These are phyloP conservation scores for Leuctra nigra DNA, from an alignment of 2,888 invertebrate genomes.

Conservation along the genomic window DNA sequence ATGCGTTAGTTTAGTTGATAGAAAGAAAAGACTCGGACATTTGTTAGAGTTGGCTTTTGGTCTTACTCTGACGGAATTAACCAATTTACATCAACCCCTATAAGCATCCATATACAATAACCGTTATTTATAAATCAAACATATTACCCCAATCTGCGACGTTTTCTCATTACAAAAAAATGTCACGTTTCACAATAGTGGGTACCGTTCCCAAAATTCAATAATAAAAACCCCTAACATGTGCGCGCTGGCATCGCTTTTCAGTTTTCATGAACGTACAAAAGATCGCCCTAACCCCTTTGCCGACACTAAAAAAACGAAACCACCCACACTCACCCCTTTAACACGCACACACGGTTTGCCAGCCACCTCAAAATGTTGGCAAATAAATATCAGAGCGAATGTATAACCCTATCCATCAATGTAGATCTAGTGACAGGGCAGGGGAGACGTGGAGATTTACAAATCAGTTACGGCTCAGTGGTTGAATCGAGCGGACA, in stretches of 20 bases:
- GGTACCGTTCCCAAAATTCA: slow-evolving; percentile 15
- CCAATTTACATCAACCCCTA: too few species aligned
- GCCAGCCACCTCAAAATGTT: too few species aligned
- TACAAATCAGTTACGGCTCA: slow-evolving; percentile 5
- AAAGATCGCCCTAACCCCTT: background rate
- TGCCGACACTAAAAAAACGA: too few species aligned
- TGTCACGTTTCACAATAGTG: slow-evolving; percentile 11
- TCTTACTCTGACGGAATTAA: too few species aligned
- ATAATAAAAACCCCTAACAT: slow-evolving; percentile 17
- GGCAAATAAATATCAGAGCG: background rate
- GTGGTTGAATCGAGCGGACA: too few species aligned
- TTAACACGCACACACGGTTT: too few species aligned
- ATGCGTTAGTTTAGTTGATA: too few species aligned
- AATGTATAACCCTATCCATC: slow-evolving; percentile 3
- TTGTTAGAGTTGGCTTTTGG: too few species aligned
- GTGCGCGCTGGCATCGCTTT: slow-evolving; percentile 4
- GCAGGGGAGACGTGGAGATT: background rate
- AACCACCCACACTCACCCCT: background rate
- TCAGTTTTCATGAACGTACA: slow-evolving; percentile 16
- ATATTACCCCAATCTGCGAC: background rate
- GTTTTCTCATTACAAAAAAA: background rate
- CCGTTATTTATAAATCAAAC: too few species aligned
- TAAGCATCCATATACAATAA: too few species aligned
- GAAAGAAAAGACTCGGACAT: too few species aligned
- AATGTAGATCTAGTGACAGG: slow-evolving; percentile 5